Evolutionary conservation across 2,113 vertebrate genomes (phyloP).

Genomic region (Chloropsis cyanopogon): DNA sequence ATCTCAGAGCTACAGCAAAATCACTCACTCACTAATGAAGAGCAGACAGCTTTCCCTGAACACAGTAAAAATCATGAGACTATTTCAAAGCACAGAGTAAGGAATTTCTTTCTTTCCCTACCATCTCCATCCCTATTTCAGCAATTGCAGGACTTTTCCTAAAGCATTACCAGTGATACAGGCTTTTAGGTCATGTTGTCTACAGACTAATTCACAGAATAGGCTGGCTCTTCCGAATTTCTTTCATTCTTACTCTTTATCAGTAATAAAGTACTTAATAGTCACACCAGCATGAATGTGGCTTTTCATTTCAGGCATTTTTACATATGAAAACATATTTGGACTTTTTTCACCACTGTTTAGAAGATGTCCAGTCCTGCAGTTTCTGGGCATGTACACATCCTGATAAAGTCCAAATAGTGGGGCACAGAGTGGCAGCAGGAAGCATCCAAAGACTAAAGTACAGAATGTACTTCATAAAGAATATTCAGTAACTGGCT

Average conservation of each 20-base stretch:
- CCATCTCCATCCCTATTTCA: not conserved
- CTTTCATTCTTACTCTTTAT: not conserved
- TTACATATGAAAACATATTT: not conserved
- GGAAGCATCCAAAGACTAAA: not conserved
- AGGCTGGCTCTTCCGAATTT: not conserved
- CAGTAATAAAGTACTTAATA: not conserved
- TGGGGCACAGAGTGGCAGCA: not conserved
- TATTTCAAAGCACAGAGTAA: not conserved
- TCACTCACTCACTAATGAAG: not conserved
- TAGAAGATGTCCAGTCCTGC: not conserved
- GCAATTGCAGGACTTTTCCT: not conserved
- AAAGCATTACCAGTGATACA: not conserved
- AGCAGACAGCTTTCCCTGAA: not conserved
- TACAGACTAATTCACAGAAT: not conserved
- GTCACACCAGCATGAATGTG: not conserved
- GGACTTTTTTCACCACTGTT: not conserved
- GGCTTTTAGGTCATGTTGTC: not conserved
- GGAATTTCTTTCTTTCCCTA: not conserved
- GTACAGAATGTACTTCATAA: not conserved
- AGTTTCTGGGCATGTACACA: not conserved
- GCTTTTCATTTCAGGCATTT: not conserved
- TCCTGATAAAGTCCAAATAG: not conserved
- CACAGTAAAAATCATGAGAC: not conserved
- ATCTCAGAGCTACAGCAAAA: not conserved
- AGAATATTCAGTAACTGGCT: not conserved